phyloP scores from a whole-genome alignment of 2,888 invertebrate genomes.

The Drosophila maculinotata region DNA sequence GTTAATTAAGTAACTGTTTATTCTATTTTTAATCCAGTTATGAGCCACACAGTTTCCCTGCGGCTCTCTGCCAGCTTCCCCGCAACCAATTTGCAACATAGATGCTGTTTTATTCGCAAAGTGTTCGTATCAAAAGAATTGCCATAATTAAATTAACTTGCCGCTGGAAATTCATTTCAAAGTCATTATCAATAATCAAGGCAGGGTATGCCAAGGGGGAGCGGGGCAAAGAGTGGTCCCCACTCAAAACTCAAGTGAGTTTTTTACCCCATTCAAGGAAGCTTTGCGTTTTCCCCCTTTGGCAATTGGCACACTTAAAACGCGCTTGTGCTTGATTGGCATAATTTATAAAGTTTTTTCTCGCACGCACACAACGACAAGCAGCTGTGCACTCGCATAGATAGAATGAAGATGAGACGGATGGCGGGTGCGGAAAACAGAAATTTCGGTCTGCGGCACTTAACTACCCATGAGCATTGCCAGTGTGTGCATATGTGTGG shows the following conservation, averaged over 20 bases:
- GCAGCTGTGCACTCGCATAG: slow-evolving; percentile 46
- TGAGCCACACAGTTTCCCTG: neutral
- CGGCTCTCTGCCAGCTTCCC: neutral
- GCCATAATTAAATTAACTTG: slow-evolving; percentile 74
- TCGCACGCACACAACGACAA: slow-evolving; percentile 11
- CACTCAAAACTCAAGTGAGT: too few species aligned
- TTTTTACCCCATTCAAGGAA: slow-evolving; percentile 20
- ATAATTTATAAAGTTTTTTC: slow-evolving; percentile 74
- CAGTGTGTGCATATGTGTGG: slow-evolving; percentile 16
- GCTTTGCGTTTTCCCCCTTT: slow-evolving; percentile 36
- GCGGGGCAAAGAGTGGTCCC: too few species aligned
- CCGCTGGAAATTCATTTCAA: slow-evolving; percentile 72
- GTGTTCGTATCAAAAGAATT: slow-evolving; percentile 57
- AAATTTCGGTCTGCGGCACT: slow-evolving; percentile 37
- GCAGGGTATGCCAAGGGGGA: slow-evolving; percentile 5
- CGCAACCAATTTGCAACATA: slow-evolving; percentile 29
- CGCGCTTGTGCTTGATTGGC: slow-evolving; percentile 76
- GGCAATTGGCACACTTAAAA: slow-evolving; percentile 69
- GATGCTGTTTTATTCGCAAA: slow-evolving; percentile 26
- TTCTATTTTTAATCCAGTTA: slow-evolving; percentile 20
- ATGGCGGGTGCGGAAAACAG: slow-evolving; percentile 3
- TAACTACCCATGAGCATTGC: slow-evolving; percentile 24
- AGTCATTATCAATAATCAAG: slow-evolving; percentile 77
- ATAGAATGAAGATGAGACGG: slow-evolving; percentile 10
- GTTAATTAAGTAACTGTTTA: slow-evolving; percentile 27